Evolutionary conservation across 2,797 vertebrate genomes (phyloP).

Genomic region (Balearica regulorum): DNA sequence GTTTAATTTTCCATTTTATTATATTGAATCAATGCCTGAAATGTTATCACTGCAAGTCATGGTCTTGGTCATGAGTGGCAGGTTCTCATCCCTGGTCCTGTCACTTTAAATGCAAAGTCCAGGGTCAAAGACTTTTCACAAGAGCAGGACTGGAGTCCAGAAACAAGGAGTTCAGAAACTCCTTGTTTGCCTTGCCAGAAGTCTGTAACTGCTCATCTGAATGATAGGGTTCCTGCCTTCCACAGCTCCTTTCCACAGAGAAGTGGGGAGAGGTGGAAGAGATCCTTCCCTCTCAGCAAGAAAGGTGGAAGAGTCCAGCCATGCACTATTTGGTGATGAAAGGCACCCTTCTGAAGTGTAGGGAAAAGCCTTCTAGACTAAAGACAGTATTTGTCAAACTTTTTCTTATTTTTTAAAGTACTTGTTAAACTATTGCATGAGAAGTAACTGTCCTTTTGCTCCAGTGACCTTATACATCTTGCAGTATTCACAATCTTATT

Average conservation of each 20-base stretch:
- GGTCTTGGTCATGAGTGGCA: neutral
- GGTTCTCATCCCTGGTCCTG: neutral
- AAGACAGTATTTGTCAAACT: neutral
- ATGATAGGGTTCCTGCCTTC: neutral
- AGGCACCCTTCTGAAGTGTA: neutral
- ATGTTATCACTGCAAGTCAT: neutral
- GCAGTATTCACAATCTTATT: neutral
- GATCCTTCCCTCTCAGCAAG: neutral
- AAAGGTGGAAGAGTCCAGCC: neutral
- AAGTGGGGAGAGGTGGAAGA: neutral
- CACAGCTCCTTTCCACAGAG: neutral
- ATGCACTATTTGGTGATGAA: neutral
- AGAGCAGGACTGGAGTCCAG: neutral
- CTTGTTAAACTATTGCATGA: neutral
- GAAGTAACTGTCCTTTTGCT: neutral
- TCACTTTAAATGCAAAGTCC: neutral
- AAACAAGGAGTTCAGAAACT: neutral
- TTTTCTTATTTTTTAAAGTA: neutral
- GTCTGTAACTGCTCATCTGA: neutral
- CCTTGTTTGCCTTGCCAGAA: neutral
- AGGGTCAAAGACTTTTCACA: neutral
- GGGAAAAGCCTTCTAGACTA: neutral
- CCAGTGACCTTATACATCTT: neutral
- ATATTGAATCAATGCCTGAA: neutral
- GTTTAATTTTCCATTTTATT: neutral